These are phyloP conservation scores for Laodelphax striatellus DNA, from an alignment of 1,140 invertebrate genomes.

Conservation along the genomic window DNA sequence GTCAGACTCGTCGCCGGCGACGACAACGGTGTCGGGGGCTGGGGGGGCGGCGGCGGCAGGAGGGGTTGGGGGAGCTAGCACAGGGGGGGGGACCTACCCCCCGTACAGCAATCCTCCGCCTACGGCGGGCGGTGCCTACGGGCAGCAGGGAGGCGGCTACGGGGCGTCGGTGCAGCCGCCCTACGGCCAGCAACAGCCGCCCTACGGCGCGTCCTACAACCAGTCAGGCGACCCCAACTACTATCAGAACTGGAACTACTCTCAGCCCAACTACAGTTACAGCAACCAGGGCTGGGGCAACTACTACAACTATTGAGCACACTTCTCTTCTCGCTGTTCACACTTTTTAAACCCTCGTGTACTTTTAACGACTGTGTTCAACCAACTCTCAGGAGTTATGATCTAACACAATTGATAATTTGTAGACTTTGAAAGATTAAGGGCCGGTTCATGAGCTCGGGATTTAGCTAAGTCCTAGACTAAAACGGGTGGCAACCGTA, in stretches of 20 bases:
- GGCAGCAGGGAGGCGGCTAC: slow-evolving; percentile 34
- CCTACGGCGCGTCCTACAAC: slow-evolving; percentile 30
- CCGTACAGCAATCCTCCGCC: slow-evolving; percentile 6
- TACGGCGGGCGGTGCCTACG: slow-evolving; percentile 28
- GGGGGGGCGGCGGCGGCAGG: not conserved
- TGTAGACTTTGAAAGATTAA: too few relatives aligned
- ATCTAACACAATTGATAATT: too few relatives aligned
- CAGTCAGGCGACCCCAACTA: slow-evolving; percentile 46
- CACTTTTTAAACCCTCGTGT: not conserved
- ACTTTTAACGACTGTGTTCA: too few relatives aligned
- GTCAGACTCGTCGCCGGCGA: not conserved
- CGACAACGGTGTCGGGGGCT: not conserved
- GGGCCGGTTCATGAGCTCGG: too few relatives aligned
- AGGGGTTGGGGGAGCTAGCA: not conserved
- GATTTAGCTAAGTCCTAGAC: too few relatives aligned
- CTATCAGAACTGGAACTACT: slow-evolving; percentile 56
- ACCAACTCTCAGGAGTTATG: too few relatives aligned
- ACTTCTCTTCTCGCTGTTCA: not conserved
- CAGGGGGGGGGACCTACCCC: not conserved
- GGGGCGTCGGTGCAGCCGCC: slow-evolving; percentile 34
- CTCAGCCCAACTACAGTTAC: slow-evolving; percentile 45
- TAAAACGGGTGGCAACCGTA: too few relatives aligned
- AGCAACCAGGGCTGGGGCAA: slow-evolving; percentile 52
- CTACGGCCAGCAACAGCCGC: slow-evolving; percentile 35
- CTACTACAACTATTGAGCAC: slow-evolving; percentile 38